Percentiles rank a stretch among this genome's conserved stretches.
Evolutionary conservation across 37 sponge, comb jelly and placozoan species (phyloP).

Genomic region (Ephydatia muelleri): DNA sequence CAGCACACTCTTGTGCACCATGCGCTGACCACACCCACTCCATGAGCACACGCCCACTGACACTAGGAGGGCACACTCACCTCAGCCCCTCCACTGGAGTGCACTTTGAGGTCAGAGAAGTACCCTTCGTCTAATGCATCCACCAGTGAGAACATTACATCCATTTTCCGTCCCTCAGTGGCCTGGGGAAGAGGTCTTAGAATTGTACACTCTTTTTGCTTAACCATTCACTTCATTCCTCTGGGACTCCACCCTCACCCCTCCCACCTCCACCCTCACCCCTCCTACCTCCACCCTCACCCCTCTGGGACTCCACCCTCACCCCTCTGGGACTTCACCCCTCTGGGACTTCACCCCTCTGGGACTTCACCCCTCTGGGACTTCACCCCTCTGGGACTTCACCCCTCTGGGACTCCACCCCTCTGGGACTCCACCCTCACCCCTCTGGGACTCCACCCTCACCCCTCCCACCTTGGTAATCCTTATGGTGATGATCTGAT

Average conservation of each 20-base stretch:
- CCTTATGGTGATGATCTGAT: not conserved
- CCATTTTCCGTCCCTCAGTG: not conserved
- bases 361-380: too few species aligned
- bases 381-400: too few species aligned
- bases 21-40: not conserved
- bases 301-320: too few species aligned
- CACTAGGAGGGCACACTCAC: not conserved
- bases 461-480: not conserved
- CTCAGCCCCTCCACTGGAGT: constrained; percentile 18
- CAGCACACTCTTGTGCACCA: constrained; percentile 38
- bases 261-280: too few species aligned
- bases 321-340: too few species aligned
- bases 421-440: too few species aligned
- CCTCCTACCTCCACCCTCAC: too few species aligned
- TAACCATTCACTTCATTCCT: not conserved
- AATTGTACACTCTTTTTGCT: not conserved
- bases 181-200: not conserved
- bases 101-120: constrained; percentile 53
- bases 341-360: too few species aligned
- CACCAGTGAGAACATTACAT: constrained; percentile 33
- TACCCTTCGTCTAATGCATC: constrained; percentile 54
- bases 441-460: not conserved
- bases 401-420: too few species aligned
- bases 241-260: too few species aligned
- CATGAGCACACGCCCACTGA: not conserved